Conservation (phyloP, 2,797 vertebrate genomes). For the Sebastes paucispinis region DNA sequence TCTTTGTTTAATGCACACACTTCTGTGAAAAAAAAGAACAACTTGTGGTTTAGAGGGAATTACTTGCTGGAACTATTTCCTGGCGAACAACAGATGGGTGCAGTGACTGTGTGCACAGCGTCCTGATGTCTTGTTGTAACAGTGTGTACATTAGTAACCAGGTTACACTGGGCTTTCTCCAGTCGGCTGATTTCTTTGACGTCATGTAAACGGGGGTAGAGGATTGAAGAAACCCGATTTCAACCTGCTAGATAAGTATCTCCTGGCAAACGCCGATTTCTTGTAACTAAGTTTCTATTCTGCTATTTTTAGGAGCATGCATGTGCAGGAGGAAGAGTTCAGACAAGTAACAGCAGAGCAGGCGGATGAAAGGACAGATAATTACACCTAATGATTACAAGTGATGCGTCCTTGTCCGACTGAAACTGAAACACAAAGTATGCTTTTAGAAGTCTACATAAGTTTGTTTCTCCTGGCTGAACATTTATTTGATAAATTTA, state of each 20-base stretch:
- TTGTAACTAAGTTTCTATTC: background rate
- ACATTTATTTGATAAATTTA: background rate
- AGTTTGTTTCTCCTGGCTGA: background rate
- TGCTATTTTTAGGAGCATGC: background rate
- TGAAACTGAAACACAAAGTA: constrained; percentile 5
- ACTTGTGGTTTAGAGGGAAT: background rate
- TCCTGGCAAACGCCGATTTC: background rate
- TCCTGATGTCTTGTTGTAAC: no score
- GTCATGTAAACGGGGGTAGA: background rate
- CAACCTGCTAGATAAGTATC: background rate
- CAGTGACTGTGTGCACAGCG: background rate
- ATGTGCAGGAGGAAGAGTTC: background rate
- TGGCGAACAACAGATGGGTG: background rate
- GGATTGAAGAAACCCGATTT: background rate
- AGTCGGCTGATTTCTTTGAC: constrained; percentile 4
- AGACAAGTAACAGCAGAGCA: background rate
- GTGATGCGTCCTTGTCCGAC: background rate
- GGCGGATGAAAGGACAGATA: constrained; percentile 1
- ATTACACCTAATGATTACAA: background rate
- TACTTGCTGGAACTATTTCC: background rate
- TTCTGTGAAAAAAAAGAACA: background rate
- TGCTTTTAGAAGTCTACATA: background rate
- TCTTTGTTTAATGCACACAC: background rate
- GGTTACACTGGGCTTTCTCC: background rate
- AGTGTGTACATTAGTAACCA: background rate